Percentiles rank a stretch among this genome's conserved stretches.
Conservation (phyloP, 2,113 vertebrate genomes). For the Zosterops borbonicus region DNA sequence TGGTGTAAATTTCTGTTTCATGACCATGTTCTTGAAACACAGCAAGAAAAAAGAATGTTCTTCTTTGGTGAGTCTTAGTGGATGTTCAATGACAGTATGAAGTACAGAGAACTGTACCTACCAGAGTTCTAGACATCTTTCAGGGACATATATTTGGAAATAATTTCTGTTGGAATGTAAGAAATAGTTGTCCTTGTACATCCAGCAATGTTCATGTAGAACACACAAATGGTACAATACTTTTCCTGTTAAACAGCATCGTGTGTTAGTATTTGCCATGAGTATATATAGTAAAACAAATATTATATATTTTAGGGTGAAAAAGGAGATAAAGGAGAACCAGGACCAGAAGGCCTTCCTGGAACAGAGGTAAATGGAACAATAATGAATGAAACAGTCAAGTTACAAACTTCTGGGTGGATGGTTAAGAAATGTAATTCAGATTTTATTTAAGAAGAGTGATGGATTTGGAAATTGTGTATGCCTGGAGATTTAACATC, state of each 20-base stretch:
- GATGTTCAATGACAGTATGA: not conserved
- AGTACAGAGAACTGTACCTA: not conserved
- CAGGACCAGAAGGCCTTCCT: constrained; percentile 67
- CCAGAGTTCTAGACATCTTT: not conserved
- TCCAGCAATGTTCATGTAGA: not conserved
- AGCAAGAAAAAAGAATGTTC: not conserved
- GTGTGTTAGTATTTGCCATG: not conserved
- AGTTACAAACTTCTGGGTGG: not conserved
- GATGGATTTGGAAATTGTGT: not conserved
- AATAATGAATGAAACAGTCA: not conserved
- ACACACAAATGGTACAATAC: not conserved
- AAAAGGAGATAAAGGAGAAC: constrained; percentile 76
- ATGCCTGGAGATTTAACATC: not conserved
- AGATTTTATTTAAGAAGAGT: not conserved
- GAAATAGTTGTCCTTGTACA: not conserved
- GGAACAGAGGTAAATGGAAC: constrained; percentile 72
- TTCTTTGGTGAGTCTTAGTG: not conserved
- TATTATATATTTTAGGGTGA: constrained; percentile 73
- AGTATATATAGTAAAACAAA: not conserved
- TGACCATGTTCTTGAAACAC: not conserved
- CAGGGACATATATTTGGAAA: not conserved
- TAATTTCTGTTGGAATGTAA: not conserved
- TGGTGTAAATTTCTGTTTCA: not conserved
- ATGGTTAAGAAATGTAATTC: not conserved
- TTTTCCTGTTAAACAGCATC: not conserved